Evolutionary conservation across 2,113 vertebrate species (phyloP), one percentile per base, ranked within the genome.

Genomic region (Psephotus haematonotus): DNA sequence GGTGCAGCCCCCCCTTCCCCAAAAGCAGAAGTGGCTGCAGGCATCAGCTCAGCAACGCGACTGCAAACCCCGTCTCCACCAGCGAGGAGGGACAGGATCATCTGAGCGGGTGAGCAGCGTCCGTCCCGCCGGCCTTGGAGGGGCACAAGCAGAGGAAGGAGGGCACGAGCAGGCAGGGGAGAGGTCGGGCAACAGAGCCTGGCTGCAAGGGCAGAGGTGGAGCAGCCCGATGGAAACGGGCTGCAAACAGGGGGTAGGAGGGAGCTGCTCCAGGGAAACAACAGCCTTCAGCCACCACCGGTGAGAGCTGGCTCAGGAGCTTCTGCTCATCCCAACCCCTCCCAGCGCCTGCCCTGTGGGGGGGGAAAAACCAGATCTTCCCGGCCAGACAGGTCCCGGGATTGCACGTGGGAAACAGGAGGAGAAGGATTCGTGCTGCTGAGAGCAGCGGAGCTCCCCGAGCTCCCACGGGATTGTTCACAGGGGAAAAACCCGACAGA

Each of bases 361-460:
- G 52, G 55, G 19, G 29, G 8, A 18, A 71, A 52, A 88, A 11
- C 0, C 94, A 76, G 93, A 95, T 79, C 82, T 85, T 92, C 95
- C 95, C 69, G 78, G 94, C 84, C 90, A 77, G 75, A 93, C 96
- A 85, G 84, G 96, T 95, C 96, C 86, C 59, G 31, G 5, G 84
- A 85, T 89, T 76, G 37, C 7, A 16, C 31, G 24, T 53, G 84
- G 57, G 74, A 43, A 79, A 10, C 31, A 70, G 75, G 31, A 55
- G 79, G 71, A 76, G 84, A 63, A 60, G 6, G 24, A 52, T 43
- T 86, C 49, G 39, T 82, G 43, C 47, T 69, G 63, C 81, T 71
- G 70, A 65, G 37, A 23, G 46, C 88, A 23, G 44, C 1, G 9
- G 79, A 82, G 23, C 31, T 83, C 49, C n/a, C 53, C 52, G 53